Percentiles rank a stretch among this genome's conserved stretches.
These are phyloP conservation scores for Fistularia commersonii DNA, from an alignment of 2,797 vertebrate genomes.

Conservation along the genomic window DNA sequence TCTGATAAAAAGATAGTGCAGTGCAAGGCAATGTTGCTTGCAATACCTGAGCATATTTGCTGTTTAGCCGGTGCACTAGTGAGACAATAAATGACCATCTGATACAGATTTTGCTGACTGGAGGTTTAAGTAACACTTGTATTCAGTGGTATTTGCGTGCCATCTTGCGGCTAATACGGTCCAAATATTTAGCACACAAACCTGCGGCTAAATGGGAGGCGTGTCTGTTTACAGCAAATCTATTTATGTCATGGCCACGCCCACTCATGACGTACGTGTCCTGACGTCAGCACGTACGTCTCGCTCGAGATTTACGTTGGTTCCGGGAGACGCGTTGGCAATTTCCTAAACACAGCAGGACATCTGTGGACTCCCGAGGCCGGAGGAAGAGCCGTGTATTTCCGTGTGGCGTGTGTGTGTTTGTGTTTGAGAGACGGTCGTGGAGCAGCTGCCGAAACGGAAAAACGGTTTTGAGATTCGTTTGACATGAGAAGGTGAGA, in stretches of 20 bases:
- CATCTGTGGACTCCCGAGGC: neutral
- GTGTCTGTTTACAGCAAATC: neutral
- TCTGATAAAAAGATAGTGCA: too few species aligned
- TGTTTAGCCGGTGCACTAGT: too few species aligned
- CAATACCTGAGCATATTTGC: too few species aligned
- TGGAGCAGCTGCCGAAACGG: slow-evolving; percentile 7
- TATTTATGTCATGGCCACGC: slow-evolving; percentile 12
- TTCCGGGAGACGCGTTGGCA: slow-evolving; percentile 78
- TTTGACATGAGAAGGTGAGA: slow-evolving; percentile 71
- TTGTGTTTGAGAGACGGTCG: slow-evolving; percentile 14
- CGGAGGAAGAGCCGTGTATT: neutral
- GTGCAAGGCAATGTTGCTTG: too few species aligned
- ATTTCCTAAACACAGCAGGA: slow-evolving; percentile 64
- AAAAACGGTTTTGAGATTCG: slow-evolving; percentile 11
- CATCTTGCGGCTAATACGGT: slow-evolving; percentile 32
- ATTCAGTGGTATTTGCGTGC: slow-evolving; percentile 9
- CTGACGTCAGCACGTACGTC: slow-evolving; percentile 50
- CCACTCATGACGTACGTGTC: slow-evolving; percentile 30
- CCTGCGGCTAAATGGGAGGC: neutral
- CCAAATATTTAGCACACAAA: neutral
- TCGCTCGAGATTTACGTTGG: slow-evolving; percentile 41
- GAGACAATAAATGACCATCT: too few species aligned
- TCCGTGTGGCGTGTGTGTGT: neutral
- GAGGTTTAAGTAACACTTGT: too few species aligned
- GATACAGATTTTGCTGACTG: too few species aligned